These are phyloP conservation scores for Solenodon paradoxus DNA, from an alignment of 2,113 vertebrate species.

Conservation along the genomic window DNA sequence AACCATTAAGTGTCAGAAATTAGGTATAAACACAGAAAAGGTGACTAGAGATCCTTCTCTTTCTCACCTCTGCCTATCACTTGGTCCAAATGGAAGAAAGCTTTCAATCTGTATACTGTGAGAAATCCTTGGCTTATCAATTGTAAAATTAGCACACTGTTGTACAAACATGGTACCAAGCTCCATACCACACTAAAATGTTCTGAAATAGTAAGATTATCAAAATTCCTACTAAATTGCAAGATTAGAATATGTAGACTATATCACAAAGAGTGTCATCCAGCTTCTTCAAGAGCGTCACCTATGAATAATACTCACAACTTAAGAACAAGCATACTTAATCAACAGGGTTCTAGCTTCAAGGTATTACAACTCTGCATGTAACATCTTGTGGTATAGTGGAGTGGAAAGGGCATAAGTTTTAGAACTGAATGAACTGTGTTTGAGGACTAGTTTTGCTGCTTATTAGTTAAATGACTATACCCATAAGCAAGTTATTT, in stretches of 20 bases:
- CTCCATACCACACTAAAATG: neutral
- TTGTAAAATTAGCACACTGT: slow-evolving; percentile 16
- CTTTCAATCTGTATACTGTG: slow-evolving; percentile 29
- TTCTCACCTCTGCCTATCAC: slow-evolving; percentile 24
- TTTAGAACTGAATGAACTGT: neutral
- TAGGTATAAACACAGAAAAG: neutral
- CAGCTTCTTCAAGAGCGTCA: neutral
- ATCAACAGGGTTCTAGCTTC: neutral
- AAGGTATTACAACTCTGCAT: neutral
- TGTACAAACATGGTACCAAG: neutral
- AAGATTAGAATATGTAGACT: neutral
- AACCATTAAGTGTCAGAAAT: neutral
- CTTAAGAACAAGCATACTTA: neutral
- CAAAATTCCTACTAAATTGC: neutral
- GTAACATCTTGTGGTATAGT: neutral
- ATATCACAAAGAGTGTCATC: neutral
- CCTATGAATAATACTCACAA: neutral
- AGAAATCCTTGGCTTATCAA: neutral
- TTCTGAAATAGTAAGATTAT: neutral
- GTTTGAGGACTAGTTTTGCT: neutral
- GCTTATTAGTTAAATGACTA: neutral
- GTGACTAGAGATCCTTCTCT: neutral
- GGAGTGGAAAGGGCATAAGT: neutral
- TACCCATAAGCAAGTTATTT: neutral
- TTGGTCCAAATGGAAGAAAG: slow-evolving; percentile 9